A percentile compares a stretch with the other conserved stretches of the same genome.
phyloP scores from a whole-genome alignment of 1,140 invertebrate species.

The Heliconius himera region DNA sequence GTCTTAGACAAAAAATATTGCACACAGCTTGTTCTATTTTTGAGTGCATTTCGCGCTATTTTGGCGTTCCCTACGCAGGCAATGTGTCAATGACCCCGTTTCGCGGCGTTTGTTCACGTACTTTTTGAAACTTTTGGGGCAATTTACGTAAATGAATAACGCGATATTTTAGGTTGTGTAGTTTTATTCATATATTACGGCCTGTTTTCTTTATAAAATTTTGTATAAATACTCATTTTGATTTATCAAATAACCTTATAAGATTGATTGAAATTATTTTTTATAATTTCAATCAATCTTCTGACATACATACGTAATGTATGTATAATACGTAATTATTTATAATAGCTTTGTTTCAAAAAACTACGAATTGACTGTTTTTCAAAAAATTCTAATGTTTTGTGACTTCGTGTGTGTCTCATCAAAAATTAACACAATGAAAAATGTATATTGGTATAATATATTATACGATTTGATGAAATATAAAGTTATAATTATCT shows the following conservation, averaged over 20 bases:
- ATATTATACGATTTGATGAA: no score
- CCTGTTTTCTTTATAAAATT: neutral
- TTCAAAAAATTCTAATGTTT: no score
- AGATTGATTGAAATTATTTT: neutral
- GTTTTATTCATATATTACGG: neutral
- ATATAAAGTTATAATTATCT: no score
- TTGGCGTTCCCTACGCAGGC: conserved; percentile 77
- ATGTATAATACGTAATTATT: neutral
- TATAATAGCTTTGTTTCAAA: no score
- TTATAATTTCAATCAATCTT: neutral
- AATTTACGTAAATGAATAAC: conserved; percentile 42
- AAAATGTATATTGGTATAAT: no score
- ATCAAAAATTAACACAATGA: no score
- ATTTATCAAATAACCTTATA: neutral
- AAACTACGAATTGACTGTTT: no score
- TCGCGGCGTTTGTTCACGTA: conserved; percentile 74
- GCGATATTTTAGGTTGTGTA: conserved; percentile 8
- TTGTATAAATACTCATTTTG: neutral
- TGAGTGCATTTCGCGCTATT: conserved; percentile 81
- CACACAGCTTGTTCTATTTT: conserved; percentile 78
- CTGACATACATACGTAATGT: no score
- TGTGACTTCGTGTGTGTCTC: no score
- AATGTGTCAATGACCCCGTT: conserved; percentile 79
- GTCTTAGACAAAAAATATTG: conserved; percentile 79
- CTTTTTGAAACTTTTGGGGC: conserved; percentile 76